These are phyloP conservation scores for Chydorus sphaericus DNA, from an alignment of 2,888 invertebrate species.

Conservation along the genomic window DNA sequence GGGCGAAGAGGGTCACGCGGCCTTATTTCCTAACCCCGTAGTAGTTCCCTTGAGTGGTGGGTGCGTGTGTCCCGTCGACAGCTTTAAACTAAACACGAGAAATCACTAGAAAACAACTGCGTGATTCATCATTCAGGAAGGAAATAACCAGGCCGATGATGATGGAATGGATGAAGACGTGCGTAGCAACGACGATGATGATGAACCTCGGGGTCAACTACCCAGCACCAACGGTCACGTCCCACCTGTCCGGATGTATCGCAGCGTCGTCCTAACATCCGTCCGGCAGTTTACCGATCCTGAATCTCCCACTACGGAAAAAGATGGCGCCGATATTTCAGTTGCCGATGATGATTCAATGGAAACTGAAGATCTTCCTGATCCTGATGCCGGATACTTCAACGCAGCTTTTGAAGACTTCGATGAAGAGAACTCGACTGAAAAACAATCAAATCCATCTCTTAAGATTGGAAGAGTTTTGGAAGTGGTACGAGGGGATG, in stretches of 20 bases:
- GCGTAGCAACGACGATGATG: conserved; percentile 15
- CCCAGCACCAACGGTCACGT: too few relatives aligned
- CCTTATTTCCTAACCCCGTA: too few relatives aligned
- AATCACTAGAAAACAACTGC: neutral
- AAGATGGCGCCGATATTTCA: neutral
- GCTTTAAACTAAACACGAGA: neutral
- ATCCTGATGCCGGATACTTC: conserved; percentile 23
- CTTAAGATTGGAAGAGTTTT: neutral
- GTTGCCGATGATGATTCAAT: neutral
- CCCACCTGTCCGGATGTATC: conserved; percentile 10
- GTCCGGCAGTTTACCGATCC: conserved; percentile 3
- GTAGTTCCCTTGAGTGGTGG: too few relatives aligned
- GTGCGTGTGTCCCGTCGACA: neutral
- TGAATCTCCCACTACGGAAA: neutral
- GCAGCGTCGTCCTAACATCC: conserved; percentile 6
- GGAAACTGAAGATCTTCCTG: neutral
- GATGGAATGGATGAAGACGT: neutral
- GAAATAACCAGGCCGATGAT: neutral
- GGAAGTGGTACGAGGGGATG: conserved; percentile 8
- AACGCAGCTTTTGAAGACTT: conserved; percentile 29
- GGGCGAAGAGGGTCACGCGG: too few relatives aligned
- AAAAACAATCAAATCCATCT: neutral
- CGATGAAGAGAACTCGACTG: conserved; percentile 7
- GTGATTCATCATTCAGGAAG: neutral
- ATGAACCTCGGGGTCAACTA: conserved; percentile 5